These are phyloP conservation scores for Petroica traversi DNA, from an alignment of 2,113 vertebrate species.

Conservation along the genomic window DNA sequence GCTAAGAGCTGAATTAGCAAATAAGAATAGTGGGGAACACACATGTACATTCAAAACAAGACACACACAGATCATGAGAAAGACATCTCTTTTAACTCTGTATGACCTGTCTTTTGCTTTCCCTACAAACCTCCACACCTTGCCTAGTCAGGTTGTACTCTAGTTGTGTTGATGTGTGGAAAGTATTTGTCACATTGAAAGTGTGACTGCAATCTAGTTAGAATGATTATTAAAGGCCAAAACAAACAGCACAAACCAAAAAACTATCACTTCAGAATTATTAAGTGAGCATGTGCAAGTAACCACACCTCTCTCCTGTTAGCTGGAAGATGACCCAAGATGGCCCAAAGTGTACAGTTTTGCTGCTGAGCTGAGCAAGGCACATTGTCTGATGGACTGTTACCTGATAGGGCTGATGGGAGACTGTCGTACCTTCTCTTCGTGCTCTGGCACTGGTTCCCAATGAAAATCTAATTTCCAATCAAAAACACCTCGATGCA, in stretches of 20 bases:
- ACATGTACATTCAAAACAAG: not conserved
- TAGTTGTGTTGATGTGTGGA: not conserved
- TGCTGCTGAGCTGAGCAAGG: not conserved
- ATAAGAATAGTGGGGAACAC: not conserved
- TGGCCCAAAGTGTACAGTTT: not conserved
- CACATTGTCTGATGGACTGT: not conserved
- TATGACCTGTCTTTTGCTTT: not conserved
- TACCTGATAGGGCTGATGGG: slow-evolving; percentile 83
- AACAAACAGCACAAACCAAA: not conserved
- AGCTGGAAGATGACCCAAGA: not conserved
- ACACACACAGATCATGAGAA: not conserved
- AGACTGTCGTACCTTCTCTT: slow-evolving; percentile 70
- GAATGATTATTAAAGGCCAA: not conserved
- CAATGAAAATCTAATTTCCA: slow-evolving; percentile 89
- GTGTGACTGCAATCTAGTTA: not conserved
- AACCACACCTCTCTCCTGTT: not conserved
- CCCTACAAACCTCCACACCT: not conserved
- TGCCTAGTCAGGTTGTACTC: not conserved
- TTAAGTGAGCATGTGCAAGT: not conserved
- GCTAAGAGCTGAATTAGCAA: not conserved
- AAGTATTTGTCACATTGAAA: not conserved
- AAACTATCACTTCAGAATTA: not conserved
- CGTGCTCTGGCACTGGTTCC: slow-evolving; percentile 74
- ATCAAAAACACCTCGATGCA: slow-evolving; percentile 82
- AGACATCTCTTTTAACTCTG: not conserved